Evolutionary conservation across 2,113 vertebrate species (phyloP), one percentile per base, ranked within the genome.

Genomic region (Bungarus multicinctus): DNA sequence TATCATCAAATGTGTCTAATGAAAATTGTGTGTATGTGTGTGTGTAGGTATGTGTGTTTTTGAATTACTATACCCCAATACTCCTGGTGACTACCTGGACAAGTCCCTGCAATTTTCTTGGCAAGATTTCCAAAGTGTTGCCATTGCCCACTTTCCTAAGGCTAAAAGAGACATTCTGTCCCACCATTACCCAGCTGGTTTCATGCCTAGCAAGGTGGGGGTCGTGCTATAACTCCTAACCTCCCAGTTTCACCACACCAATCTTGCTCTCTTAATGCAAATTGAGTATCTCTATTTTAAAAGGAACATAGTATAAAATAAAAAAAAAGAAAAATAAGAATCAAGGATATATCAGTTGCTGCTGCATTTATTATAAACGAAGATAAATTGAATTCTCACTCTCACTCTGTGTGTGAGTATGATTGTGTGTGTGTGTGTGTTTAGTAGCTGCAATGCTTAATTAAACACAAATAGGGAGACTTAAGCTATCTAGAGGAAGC

Each of bases 341-440:
- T 4, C 16, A 34, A 85, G 39, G 11, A 25, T 23, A 39, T 50
- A 34, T 94, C 92, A 7, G 12, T 45, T 3, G 25, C 25, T 47
- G 20, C 89, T 94, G 81, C 43, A 81, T 85, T 12, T 74, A 90
- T 87, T 95, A 52, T 85, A 47, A 91, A 64, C 90, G 90, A 88
- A 54, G 52, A 94, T 64, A 2, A 55, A 22, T 47, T 3, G 55
- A 60, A 90, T n/a, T 30, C 25, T 30, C 3, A 3, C 23, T 60
- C 23, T 60, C 23, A 2, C 47, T 47, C 7, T 47, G 27, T 88
- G 25, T 60, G 4, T n/a, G 1, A 14, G 11, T 58, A 22, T 25
- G 22, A 25, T 39, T 60, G 11, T n/a, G 1, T n/a, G 12, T 58
- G 57, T 25, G 23, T 58, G 81, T 27, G 85, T 18, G 14, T 30